Evolutionary conservation across 1,140 invertebrate species (phyloP).

Genomic region (Nebria ingens): DNA sequence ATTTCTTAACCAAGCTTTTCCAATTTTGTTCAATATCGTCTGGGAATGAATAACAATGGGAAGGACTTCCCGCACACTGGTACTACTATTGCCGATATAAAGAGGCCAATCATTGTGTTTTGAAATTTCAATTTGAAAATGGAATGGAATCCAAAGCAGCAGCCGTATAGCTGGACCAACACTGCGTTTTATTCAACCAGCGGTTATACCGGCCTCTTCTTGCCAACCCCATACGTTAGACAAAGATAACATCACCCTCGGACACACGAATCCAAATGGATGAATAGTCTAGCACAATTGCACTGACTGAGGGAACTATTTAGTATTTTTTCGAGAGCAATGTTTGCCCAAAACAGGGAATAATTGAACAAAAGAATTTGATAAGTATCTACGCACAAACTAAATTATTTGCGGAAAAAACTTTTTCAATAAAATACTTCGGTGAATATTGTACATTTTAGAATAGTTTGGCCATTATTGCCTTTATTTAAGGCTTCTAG

Average conservation of each 20-base stretch:
- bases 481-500: no score
- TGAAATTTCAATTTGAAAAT: constrained; percentile 10
- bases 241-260: constrained; percentile 2
- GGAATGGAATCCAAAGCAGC: constrained; percentile 6
- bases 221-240: neutral
- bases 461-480: no score
- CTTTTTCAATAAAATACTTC: no score
- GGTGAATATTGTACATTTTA: no score
- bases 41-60: constrained; percentile 3
- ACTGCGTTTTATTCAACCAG: neutral
- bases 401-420: no score
- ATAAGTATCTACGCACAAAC: no score
- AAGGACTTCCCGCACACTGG: constrained; percentile 1
- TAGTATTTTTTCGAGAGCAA: no score
- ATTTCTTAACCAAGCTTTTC: neutral
- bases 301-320: no score
- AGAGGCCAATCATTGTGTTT: constrained; percentile 8
- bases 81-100: constrained; percentile 3
- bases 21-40: constrained; percentile 8
- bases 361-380: no score
- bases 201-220: no score
- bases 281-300: neutral
- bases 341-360: no score
- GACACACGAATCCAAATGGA: neutral
- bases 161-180: neutral